phyloP scores from a whole-genome alignment of 1,140 invertebrate species.

The Caenorhabditis brenneri region DNA sequence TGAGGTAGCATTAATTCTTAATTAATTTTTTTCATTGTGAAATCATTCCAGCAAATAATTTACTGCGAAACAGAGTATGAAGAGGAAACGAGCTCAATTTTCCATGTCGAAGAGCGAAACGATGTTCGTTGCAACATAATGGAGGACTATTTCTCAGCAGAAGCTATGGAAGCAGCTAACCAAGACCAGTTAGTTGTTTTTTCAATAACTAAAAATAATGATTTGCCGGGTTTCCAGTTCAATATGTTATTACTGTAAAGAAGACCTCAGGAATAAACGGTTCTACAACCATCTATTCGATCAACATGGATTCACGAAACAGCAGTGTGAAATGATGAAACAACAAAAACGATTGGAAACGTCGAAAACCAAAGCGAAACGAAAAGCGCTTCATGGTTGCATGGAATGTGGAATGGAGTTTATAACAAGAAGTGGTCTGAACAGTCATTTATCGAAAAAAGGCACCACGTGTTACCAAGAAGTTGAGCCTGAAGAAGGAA shows the following conservation, averaged over 20 bases:
- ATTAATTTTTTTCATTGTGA: neutral
- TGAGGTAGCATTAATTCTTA: neutral
- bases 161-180: neutral
- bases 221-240: neutral
- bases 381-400: neutral
- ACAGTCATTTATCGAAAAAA: neutral
- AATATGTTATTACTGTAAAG: constrained; percentile 13
- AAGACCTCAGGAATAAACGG: constrained; percentile 1
- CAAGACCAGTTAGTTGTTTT: constrained; percentile 26
- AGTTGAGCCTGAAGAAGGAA: neutral
- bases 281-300: constrained; percentile 13
- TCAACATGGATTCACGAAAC: constrained; percentile 11
- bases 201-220: no score
- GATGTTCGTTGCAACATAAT: neutral
- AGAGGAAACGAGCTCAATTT: neutral
- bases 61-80: neutral
- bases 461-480: neutral
- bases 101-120: neutral
- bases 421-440: neutral
- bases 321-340: constrained; percentile 15
- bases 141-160: neutral
- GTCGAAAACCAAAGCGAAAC: neutral
- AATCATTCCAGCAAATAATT: neutral
- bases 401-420: neutral
- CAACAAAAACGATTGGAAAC: neutral